Base-by-base conservation (phyloP, 2,113 vertebrate genomes). In the Pleuronectes platessa region DNA sequence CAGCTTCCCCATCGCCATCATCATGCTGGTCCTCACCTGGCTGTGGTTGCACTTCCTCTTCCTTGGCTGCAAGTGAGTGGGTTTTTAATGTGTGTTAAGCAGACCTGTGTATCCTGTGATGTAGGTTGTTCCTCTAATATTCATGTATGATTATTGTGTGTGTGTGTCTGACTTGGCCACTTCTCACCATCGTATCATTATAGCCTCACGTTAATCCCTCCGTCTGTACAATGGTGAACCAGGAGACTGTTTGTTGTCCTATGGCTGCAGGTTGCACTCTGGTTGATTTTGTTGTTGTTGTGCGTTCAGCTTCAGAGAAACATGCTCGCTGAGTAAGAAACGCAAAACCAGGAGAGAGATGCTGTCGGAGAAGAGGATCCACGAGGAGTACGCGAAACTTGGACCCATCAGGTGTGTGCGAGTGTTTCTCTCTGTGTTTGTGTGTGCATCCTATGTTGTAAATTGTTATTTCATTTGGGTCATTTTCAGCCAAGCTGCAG, bases 31-130 rank as follows among this genome's bases (percentile, higher is more conserved):
- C 24, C 90, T 99, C 86, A 99, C 97, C 78, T 99, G 98, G 98
- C 93, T 99, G 67, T 99, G 98, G 98, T 94, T 99, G 91, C 97
- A 99, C 61, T 98, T 96, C 94, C 93, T 99, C 35, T 99, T 99
- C 90, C 93, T 99, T 1, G 98, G 98, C 79, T 99, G 96, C 98
- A 99, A 98, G 98, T 99, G 91, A 97, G 97, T 94, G 42, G n/a
- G 24, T n/a, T 65, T 59, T 58, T 17, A 12, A 20, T 35, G 0
- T 0, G 10, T 63, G 58, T 67, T 37, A n/a, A 35, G 5, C 59
- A 35, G 54, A 14, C 11, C 24, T 24, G 24, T 56, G 31, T 31
- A 31, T 31, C 31, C 31, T 31, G 31, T 31, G 31, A 31, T 31
- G 31, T 31, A 31, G 6, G 31, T 31, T 7, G 31, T 31, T 31